These are phyloP conservation scores for Tonatia bakeri DNA, from an alignment of 2,113 vertebrate genomes.

Conservation along the genomic window DNA sequence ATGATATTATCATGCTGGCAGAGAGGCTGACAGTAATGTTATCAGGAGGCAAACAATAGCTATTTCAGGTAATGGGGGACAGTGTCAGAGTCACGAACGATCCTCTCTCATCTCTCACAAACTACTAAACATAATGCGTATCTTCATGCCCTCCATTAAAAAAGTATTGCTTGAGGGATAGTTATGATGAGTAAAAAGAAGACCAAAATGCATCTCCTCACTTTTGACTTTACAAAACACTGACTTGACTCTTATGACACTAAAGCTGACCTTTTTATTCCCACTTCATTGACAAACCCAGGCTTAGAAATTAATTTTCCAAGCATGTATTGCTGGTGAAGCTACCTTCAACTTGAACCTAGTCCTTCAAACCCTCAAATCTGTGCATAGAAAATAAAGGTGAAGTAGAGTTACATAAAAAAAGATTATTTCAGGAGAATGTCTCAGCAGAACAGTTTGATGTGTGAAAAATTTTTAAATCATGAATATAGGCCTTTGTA, in stretches of 20 bases:
- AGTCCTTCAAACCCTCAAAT: neutral
- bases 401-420: neutral
- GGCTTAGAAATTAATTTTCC: neutral
- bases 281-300: neutral
- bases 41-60: neutral
- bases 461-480: slow-evolving; percentile 3
- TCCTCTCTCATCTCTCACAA: neutral
- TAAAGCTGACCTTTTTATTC: neutral
- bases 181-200: neutral
- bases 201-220: neutral
- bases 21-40: neutral
- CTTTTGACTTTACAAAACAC: neutral
- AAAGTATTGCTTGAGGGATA: neutral
- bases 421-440: neutral
- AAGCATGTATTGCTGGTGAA: neutral
- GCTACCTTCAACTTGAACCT: neutral
- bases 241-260: neutral
- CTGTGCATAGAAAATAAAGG: neutral
- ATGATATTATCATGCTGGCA: too few relatives aligned
- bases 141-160: neutral
- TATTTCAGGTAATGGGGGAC: neutral
- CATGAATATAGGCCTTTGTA: slow-evolving; percentile 31
- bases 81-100: neutral
- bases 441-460: neutral
- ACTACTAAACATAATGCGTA: neutral